Base-by-base conservation (phyloP, 2,888 invertebrate genomes). In the Busseola fusca region DNA sequence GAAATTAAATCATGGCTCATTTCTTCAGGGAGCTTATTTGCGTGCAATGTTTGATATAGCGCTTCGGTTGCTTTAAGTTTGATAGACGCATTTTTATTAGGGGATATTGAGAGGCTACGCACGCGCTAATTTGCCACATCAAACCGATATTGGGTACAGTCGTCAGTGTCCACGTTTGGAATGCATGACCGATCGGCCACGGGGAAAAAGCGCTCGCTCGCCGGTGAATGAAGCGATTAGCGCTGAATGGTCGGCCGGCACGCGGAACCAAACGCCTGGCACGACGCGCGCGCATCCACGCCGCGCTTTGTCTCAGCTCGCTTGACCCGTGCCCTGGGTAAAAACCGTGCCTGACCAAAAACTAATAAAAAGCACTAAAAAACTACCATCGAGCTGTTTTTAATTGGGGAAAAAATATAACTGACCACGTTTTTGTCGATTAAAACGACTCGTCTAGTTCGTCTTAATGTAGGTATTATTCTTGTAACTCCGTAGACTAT, bases 211-310 rank as follows among this genome's bases (percentile, higher is more conserved):
- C 92, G 90, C 89, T 91, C 90, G 89, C 85, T 90, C 86, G 87
- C 80, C 91, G 90, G 89, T 94, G 94, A 95, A 95, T 95, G 94
- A 95, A 95, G 95, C 95, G 95, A 95, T 95, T 95, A 94, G 92
- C 92, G 93, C 93, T 94, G 92, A 94, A 94, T 94, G 90, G 92
- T 88, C 78, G 84, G 84, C 87, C 91, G 95, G 95, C 94, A 95
- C 92, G 92, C 92, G 92, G 93, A 95, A 95, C 95, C 91, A 94
- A 93, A 88, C 87, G 89, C 84, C 81, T 78, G 84, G 88, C 93
- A 93, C 93, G 93, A 93, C 91, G 91, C 89, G 89, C 89, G 90
- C 87, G 86, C 88, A 87, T 81, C 91, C 89, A 90, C 88, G 91
- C 90, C 82, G 91, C 85, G 90, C 93, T 91, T 95, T 95, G 95